Evolutionary conservation across 2,888 invertebrate genomes (phyloP), one percentile per base, ranked within the genome.

Genomic region (Lasioglossum marginatum): DNA sequence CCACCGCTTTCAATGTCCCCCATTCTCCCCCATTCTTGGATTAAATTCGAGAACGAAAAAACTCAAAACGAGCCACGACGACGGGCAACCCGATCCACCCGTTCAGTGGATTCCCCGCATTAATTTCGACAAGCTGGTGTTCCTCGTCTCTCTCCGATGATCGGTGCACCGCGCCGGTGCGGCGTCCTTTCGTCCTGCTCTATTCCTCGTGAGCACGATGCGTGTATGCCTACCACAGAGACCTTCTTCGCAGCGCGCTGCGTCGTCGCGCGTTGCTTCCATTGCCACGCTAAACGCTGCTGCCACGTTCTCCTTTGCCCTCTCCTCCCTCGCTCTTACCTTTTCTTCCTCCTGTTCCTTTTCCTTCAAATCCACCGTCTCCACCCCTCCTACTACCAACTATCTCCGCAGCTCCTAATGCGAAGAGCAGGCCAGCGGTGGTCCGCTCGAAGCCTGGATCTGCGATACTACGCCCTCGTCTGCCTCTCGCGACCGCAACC

Each of bases 31-130:
- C 88, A 85, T 90, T 91, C 91, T 75, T 73, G 92, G 92, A 92
- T 92, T 92, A 91, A 92, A 92, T 92, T 91, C 89, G 88, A 91
- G 87, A 90, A 87, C 82, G 77, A 89, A 87, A 92, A 89, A 89
- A 88, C 87, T 87, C 82, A 88, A 90, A 92, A 84, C 87, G 85
- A 90, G 86, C 86, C 80, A 89, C 8, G 52, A 52, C 82, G 79
- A 87, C 78, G 83, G 79, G 87, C 85, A 89, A 91, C 90, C 80
- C 88, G 84, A 91, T 86, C 89, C 83, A 87, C 81, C 86, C 77
- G 86, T 86, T 87, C 82, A 80, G 77, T 72, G 85, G 83, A 90
- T 90, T 88, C 89, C 71, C 86, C 83, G 87, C 89, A 90, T 90
- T 88, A 90, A 90, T 91, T 87, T 89, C 86, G 81, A 85, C 77